Evolutionary conservation across 2,888 invertebrate genomes (phyloP).

Genomic region (Calliscelio sp.): DNA sequence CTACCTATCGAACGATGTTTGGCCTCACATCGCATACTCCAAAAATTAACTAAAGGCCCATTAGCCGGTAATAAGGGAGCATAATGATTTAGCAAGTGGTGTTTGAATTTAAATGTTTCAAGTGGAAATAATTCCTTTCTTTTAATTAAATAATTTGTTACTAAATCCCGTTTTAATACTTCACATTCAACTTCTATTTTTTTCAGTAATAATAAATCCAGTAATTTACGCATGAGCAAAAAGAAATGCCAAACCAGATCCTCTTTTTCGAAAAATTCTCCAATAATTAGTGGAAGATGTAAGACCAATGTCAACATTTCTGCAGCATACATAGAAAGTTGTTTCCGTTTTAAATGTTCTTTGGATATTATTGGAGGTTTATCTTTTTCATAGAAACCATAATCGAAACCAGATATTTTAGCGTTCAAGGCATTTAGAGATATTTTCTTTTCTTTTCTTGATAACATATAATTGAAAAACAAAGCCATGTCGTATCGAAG

Average conservation of each 20-base stretch:
- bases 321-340: constrained; percentile 57
- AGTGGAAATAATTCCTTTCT: constrained; percentile 52
- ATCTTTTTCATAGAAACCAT: constrained; percentile 59
- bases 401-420: constrained; percentile 61
- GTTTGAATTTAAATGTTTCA: constrained; percentile 56
- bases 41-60: constrained; percentile 61
- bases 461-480: constrained; percentile 43
- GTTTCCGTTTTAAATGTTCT: neutral
- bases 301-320: constrained; percentile 65
- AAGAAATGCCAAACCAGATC: constrained; percentile 52
- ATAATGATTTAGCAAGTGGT: constrained; percentile 62
- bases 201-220: constrained; percentile 51
- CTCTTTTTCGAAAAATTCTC: constrained; percentile 51
- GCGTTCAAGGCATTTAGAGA: constrained; percentile 53
- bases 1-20: constrained; percentile 41
- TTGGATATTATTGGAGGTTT: constrained; percentile 58
- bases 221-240: constrained; percentile 47
- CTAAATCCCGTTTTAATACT: neutral
- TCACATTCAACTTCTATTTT: constrained; percentile 23
- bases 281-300: constrained; percentile 56
- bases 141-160: constrained; percentile 32
- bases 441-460: no score
- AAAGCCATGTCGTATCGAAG: constrained; percentile 63
- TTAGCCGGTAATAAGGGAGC: constrained; percentile 25
- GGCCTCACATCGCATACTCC: constrained; percentile 56